phyloP scores from a whole-genome alignment of 2,797 vertebrate species.

The Prunella strophiata region DNA sequence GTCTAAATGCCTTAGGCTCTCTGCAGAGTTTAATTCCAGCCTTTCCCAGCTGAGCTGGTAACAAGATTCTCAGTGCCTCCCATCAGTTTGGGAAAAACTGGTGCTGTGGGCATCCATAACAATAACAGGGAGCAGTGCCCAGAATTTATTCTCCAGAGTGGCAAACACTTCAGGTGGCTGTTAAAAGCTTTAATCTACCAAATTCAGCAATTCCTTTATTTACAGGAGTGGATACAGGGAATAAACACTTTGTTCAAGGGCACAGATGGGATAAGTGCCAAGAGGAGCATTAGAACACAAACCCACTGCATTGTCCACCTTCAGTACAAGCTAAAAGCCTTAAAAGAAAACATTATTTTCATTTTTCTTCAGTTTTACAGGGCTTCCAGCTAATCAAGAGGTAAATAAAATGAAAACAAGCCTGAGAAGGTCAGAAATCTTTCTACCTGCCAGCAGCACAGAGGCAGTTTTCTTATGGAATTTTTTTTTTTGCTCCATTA shows the following conservation, averaged over 20 bases:
- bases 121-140: fast-evolving
- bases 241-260: background rate
- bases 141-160: background rate
- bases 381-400: background rate
- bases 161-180: background rate
- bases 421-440: background rate
- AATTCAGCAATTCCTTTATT: background rate
- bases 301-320: background rate
- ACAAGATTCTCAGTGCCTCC: background rate
- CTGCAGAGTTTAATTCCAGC: background rate
- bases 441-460: background rate
- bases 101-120: background rate
- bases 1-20: background rate
- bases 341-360: background rate
- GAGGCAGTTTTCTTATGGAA: background rate
- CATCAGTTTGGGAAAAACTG: background rate
- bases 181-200: slow-evolving; percentile 1
- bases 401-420: slow-evolving; percentile 5
- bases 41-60: background rate
- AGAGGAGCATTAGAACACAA: background rate
- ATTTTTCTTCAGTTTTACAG: background rate
- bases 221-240: background rate
- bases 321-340: background rate
- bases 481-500: background rate
- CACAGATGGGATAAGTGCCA: background rate